phyloP scores from a whole-genome alignment of 2,113 vertebrate genomes.

The Scopus umbretta region DNA sequence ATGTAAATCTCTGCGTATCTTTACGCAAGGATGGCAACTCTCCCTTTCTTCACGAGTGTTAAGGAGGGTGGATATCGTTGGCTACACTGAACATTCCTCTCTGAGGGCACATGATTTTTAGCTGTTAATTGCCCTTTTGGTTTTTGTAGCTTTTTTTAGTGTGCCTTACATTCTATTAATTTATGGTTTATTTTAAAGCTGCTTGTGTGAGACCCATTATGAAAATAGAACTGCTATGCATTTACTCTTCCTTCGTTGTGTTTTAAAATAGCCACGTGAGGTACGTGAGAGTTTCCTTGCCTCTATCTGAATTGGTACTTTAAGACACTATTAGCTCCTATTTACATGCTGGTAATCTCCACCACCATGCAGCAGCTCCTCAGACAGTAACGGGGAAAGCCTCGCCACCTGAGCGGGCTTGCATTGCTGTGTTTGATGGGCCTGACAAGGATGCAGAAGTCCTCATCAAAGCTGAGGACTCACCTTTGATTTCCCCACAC shows the following conservation, averaged over 20 bases:
- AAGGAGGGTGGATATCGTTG: not conserved
- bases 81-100: not conserved
- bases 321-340: rapidly evolving
- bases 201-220: not conserved
- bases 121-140: not conserved
- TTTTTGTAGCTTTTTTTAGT: not conserved
- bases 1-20: not conserved
- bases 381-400: not conserved
- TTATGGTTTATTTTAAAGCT: not conserved
- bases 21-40: not conserved
- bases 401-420: rapidly evolving
- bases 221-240: not conserved
- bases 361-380: rapidly evolving
- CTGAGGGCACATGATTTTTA: not conserved
- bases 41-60: not conserved
- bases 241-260: not conserved
- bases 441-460: not conserved
- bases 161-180: not conserved
- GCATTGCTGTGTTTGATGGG: rapidly evolving
- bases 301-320: not conserved
- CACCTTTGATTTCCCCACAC: not conserved
- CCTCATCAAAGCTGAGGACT: not conserved
- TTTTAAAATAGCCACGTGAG: not conserved
- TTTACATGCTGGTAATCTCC: rapidly evolving
- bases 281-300: not conserved